Conservation (phyloP, 2,113 vertebrate genomes). For the Paedocypris sp. region DNA sequence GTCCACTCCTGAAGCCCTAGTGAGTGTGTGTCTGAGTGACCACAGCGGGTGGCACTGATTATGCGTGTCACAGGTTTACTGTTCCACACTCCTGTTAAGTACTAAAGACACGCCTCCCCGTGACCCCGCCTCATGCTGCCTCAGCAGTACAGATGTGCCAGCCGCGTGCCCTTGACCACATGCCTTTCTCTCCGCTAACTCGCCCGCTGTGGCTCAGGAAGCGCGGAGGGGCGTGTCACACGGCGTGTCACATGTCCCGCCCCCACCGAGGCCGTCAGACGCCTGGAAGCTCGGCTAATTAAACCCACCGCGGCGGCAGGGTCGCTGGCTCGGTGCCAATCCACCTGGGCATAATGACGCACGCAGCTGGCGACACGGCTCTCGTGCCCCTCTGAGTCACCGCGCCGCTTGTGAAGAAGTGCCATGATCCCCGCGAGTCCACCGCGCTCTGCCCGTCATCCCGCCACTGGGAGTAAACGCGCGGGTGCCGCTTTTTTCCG, state of each 20-base stretch:
- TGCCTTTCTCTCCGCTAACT: not conserved
- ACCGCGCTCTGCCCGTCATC: not conserved
- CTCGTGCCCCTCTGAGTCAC: slow-evolving; percentile 15
- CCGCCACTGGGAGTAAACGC: not conserved
- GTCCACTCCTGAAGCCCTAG: too few relatives aligned
- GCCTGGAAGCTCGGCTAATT: slow-evolving; percentile 51
- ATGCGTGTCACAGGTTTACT: not conserved
- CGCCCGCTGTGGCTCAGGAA: too few relatives aligned
- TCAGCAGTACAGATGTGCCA: slow-evolving; percentile 18
- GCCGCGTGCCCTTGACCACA: not conserved
- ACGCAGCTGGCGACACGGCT: slow-evolving; percentile 18
- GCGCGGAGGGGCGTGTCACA: slow-evolving; percentile 43
- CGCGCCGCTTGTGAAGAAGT: slow-evolving; percentile 16
- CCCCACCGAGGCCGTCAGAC: slow-evolving; percentile 33
- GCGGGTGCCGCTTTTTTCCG: slow-evolving; percentile 17
- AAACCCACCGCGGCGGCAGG: slow-evolving; percentile 43
- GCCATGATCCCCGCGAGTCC: not conserved
- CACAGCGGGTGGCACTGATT: not conserved
- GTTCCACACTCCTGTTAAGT: not conserved
- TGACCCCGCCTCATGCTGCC: slow-evolving; percentile 26
- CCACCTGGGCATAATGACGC: slow-evolving; percentile 31
- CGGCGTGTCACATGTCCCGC: slow-evolving; percentile 48
- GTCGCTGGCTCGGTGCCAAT: slow-evolving; percentile 36
- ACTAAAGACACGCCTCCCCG: too few relatives aligned
- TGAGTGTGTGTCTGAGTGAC: too few relatives aligned